phyloP scores from a whole-genome alignment of 53 echinoderm and acorn worm genomes.

The Temnopleurus reevesii region DNA sequence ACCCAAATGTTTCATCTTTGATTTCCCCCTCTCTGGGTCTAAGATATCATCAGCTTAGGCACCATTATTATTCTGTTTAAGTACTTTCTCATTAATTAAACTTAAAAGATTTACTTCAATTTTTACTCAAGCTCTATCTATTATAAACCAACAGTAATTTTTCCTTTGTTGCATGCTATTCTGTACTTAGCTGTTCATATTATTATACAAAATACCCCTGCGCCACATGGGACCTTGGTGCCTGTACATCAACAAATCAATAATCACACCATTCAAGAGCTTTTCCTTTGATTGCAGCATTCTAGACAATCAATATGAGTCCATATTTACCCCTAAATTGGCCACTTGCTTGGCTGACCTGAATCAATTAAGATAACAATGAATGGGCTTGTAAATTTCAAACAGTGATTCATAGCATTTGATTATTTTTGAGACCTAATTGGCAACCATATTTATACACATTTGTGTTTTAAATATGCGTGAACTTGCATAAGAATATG shows the following conservation, averaged over 20 bases:
- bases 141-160: neutral
- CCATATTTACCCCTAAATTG: neutral
- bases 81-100: too few relatives aligned
- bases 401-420: neutral
- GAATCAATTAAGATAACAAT: constrained; percentile 10
- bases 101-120: too few relatives aligned
- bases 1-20: too few relatives aligned
- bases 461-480: too few relatives aligned
- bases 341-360: neutral
- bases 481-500: too few relatives aligned
- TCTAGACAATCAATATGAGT: neutral
- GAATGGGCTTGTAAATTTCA: neutral
- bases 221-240: too few relatives aligned
- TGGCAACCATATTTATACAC: neutral
- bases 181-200: too few relatives aligned
- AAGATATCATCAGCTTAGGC: too few relatives aligned
- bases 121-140: too few relatives aligned
- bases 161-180: neutral
- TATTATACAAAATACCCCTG: too few relatives aligned
- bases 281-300: neutral
- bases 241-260: neutral
- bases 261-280: neutral
- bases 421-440: neutral
- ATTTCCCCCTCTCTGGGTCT: too few relatives aligned
- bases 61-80: too few relatives aligned